These are phyloP conservation scores for Parnassius smintheus DNA, from an alignment of 2,888 invertebrate genomes.

Conservation along the genomic window DNA sequence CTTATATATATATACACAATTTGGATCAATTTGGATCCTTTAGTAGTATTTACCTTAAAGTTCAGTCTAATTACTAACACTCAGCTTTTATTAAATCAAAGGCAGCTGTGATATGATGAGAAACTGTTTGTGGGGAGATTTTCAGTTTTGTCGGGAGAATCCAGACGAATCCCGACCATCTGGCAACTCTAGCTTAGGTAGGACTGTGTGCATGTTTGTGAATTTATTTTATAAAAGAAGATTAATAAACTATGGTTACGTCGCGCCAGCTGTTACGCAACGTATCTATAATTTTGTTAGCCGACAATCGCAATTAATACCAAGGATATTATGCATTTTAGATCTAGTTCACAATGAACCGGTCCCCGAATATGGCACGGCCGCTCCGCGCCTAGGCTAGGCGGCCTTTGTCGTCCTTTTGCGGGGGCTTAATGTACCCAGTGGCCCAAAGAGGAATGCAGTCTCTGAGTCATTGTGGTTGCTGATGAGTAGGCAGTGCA, in stretches of 20 bases:
- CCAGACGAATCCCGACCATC: no score
- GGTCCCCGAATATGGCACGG: conserved; percentile 9
- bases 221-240: no score
- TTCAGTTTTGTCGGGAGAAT: no score
- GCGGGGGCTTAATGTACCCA: conserved; percentile 40
- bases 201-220: no score
- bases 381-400: conserved; percentile 24
- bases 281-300: conserved; percentile 1
- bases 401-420: conserved; percentile 45
- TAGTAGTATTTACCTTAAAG: no score
- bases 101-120: no score
- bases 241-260: not conserved
- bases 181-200: no score
- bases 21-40: no score
- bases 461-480: conserved; percentile 29
- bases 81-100: no score
- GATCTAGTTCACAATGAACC: conserved; percentile 17
- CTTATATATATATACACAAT: no score
- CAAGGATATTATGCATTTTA: conserved; percentile 14
- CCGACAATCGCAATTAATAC: conserved; percentile 18
- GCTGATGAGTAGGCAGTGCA: conserved; percentile 11
- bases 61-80: no score
- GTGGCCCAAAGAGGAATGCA: conserved; percentile 34
- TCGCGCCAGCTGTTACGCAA: conserved; percentile 2
- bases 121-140: no score